Evolutionary conservation across 2,113 vertebrate genomes (phyloP), one percentile per base, ranked within the genome.

Genomic region (Malurus elegans): DNA sequence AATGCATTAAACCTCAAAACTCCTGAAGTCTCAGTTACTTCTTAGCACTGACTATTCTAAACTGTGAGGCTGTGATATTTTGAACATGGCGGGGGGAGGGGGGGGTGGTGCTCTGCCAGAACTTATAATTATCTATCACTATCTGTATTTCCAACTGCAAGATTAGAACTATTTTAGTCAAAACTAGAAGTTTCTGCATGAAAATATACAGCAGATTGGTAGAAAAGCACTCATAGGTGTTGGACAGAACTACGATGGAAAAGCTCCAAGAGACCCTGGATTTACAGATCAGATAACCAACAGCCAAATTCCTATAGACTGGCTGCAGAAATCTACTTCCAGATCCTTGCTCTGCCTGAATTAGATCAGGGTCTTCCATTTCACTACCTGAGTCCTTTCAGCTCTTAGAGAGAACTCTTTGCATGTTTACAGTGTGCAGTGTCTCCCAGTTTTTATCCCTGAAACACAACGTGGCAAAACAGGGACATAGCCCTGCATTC

Each of bases 61-160:
- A 79, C 56, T 51, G 86, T 84, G 82, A 91, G 69, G 34, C 60
- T 72, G 88, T 60, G 86, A 42, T 71, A 92, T 86, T 96, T 62
- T 70, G 72, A 95, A 87, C 34, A 45, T 38, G 20, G 58, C 10
- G 38, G 38, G 38, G 38, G 36, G 36, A 36, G 34, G n/a, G 31
- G 9, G 47, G n/a, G 36, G 18, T n/a, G 34, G 15, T 81, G 57
- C 51, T 87, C 47, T 79, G 66, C 51, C 79, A 93, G 90, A 89
- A 94, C 74, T 94, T 73, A 32, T 76, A 86, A 81, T 89, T 86
- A 50, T 36, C 73, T 50, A 70, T 62, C 71, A 32, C 67, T 91
- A 75, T 56, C 84, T 91, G 15, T 78, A 89, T 38, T 79, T 87
- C 70, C 74, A 91, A 69, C 76, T 95, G 69, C 65, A 89, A 78